Conservation (phyloP, 2,888 invertebrate genomes). For the Hirtodrosophila confusa region DNA sequence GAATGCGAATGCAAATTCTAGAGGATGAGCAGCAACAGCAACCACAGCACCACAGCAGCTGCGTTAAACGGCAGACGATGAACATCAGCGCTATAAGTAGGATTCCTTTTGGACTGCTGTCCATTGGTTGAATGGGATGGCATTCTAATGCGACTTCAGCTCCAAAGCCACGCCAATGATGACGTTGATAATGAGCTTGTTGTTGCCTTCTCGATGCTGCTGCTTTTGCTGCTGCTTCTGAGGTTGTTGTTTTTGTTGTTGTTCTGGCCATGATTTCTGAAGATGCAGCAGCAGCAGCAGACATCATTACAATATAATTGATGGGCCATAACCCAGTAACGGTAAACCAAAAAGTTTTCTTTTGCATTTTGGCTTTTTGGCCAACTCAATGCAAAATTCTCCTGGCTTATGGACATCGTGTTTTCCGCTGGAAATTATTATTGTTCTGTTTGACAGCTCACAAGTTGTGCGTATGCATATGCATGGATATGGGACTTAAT, state of each 20-base stretch:
- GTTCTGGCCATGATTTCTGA: constrained; percentile 59
- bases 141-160: constrained; percentile 70
- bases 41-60: constrained; percentile 57
- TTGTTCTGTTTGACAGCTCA: constrained; percentile 71
- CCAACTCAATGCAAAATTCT: constrained; percentile 35
- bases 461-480: constrained; percentile 65
- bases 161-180: constrained; percentile 58
- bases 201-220: constrained; percentile 43
- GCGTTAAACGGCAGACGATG: constrained; percentile 65
- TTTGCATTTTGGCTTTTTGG: constrained; percentile 50
- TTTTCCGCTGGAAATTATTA: constrained; percentile 65
- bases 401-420: constrained; percentile 6
- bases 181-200: constrained; percentile 78
- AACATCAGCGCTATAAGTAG: constrained; percentile 68
- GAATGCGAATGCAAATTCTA: constrained; percentile 63
- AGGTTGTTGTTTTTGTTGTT: constrained; percentile 19
- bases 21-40: constrained; percentile 27
- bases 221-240: constrained; percentile 14
- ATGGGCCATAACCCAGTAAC: constrained; percentile 80
- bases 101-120: constrained; percentile 67
- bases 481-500: constrained; percentile 45
- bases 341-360: constrained; percentile 67
- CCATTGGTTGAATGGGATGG: constrained; percentile 55
- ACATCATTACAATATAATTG: constrained; percentile 82
- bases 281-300: constrained; percentile 60